phyloP scores from a whole-genome alignment of 1,140 invertebrate genomes.

The Rhyzopertha dominica region DNA sequence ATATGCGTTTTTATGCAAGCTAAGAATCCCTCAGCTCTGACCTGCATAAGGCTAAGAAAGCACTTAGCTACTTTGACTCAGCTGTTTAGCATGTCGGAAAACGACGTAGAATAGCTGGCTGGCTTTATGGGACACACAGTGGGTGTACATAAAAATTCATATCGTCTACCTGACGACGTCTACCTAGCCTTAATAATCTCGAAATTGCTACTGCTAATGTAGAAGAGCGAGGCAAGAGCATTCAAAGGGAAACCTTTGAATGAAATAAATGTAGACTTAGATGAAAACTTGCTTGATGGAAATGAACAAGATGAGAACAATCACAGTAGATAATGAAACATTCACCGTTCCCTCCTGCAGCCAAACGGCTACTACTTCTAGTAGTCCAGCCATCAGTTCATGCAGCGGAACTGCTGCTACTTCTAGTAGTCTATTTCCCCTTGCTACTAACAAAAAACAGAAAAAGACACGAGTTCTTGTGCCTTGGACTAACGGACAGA shows the following conservation, averaged over 20 bases:
- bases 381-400: too few relatives aligned
- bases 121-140: slow-evolving; percentile 31
- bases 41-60: slow-evolving; percentile 5
- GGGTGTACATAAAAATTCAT: slow-evolving; percentile 6
- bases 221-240: slow-evolving; percentile 34
- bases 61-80: slow-evolving; percentile 38
- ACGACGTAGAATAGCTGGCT: slow-evolving; percentile 32
- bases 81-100: slow-evolving; percentile 34
- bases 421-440: too few relatives aligned
- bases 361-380: too few relatives aligned
- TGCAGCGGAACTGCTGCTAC: too few relatives aligned
- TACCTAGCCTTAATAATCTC: slow-evolving; percentile 37
- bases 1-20: too few relatives aligned
- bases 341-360: too few relatives aligned
- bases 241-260: slow-evolving; percentile 37
- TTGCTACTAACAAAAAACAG: too few relatives aligned
- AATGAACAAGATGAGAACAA: slow-evolving; percentile 10
- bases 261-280: slow-evolving; percentile 38
- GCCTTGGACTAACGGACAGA: too few relatives aligned
- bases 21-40: slow-evolving; percentile 7
- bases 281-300: slow-evolving; percentile 24
- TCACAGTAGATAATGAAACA: too few relatives aligned
- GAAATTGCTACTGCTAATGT: slow-evolving; percentile 41
- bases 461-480: too few relatives aligned
- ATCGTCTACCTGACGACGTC: slow-evolving; percentile 32